These are phyloP conservation scores for Ardeotis arabs DNA, from an alignment of 2,113 vertebrate genomes.

Conservation along the genomic window DNA sequence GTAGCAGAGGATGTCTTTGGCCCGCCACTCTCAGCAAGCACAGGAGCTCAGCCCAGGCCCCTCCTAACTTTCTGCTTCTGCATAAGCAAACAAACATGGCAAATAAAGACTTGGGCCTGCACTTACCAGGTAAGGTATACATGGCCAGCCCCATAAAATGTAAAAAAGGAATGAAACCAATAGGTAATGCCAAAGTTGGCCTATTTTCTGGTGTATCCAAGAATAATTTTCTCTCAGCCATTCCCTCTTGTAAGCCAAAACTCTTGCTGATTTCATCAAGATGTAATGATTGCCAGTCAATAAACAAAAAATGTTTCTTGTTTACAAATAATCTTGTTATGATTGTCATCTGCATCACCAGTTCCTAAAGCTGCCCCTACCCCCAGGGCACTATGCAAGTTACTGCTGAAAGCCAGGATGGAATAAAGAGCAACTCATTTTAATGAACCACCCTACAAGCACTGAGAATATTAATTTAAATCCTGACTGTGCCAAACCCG, in stretches of 20 bases:
- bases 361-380: not conserved
- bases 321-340: not conserved
- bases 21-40: fast-evolving
- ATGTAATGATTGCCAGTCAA: not conserved
- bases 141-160: not conserved
- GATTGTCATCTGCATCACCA: not conserved
- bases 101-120: not conserved
- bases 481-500: not conserved
- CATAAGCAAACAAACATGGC: not conserved
- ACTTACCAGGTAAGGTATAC: not conserved
- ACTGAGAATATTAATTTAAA: not conserved
- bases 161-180: not conserved
- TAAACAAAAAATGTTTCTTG: not conserved
- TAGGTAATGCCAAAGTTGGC: not conserved
- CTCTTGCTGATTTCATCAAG: not conserved
- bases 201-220: not conserved
- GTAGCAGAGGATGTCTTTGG: fast-evolving
- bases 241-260: not conserved
- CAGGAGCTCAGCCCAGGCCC: not conserved
- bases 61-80: not conserved
- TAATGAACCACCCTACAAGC: not conserved
- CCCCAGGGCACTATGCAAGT: not conserved
- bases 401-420: not conserved
- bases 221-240: not conserved
- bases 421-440: not conserved